Conservation (phyloP, 2,797 vertebrate species). For the Borostomias antarcticus region DNA sequence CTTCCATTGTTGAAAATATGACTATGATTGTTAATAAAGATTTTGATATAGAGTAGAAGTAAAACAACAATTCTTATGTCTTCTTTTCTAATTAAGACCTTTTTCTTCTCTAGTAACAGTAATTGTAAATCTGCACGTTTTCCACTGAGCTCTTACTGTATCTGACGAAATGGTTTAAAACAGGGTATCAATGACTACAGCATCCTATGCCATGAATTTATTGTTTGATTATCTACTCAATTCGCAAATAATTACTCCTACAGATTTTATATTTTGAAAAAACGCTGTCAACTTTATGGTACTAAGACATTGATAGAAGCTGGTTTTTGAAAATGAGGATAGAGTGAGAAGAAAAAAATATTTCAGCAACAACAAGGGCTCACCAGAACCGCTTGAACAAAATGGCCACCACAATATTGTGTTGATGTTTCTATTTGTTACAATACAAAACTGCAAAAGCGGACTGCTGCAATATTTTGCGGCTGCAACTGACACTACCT, state of each 20-base stretch:
- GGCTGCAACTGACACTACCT: constrained; percentile 79
- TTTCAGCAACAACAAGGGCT: constrained; percentile 32
- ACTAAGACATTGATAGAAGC: constrained; percentile 77
- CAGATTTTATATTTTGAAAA: constrained; percentile 85
- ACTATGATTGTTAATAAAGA: constrained; percentile 83
- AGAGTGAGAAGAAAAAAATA: constrained; percentile 22
- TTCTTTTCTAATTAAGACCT: constrained; percentile 61
- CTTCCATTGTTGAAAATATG: constrained; percentile 78
- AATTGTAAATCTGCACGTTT: constrained; percentile 69
- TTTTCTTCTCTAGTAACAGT: constrained; percentile 45
- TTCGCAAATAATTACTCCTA: constrained; percentile 81
- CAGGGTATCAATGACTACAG: constrained; percentile 92
- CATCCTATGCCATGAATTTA: constrained; percentile 78
- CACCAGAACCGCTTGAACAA: constrained; percentile 83
- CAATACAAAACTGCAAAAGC: constrained; percentile 67
- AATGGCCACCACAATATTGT: constrained; percentile 83
- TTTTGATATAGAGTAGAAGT: constrained; percentile 77
- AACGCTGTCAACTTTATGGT: constrained; percentile 84
- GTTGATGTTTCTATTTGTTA: constrained; percentile 75
- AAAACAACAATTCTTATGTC: constrained; percentile 65
- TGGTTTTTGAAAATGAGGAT: constrained; percentile 69
- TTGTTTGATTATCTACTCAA: constrained; percentile 79
- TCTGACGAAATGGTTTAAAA: constrained; percentile 81
- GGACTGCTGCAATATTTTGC: constrained; percentile 69
- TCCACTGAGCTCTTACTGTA: constrained; percentile 79